phyloP scores from a whole-genome alignment of 2,113 vertebrate genomes.

The Amblyopsis rosae region DNA sequence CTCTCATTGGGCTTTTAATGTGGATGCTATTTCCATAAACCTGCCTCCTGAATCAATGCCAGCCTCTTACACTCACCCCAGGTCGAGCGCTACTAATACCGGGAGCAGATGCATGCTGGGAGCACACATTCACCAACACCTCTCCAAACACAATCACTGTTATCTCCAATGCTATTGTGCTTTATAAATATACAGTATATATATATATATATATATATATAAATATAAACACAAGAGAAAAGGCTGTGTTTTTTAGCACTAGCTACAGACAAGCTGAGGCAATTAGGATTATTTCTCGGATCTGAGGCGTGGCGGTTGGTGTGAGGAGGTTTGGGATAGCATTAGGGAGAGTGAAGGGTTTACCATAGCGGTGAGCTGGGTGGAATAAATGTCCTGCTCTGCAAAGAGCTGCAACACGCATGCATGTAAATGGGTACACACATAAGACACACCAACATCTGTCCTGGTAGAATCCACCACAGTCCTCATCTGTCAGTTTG shows the following conservation, averaged over 20 bases:
- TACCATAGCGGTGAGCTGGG: conserved; percentile 64
- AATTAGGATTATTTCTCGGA: conserved; percentile 60
- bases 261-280: conserved; percentile 43
- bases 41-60: conserved; percentile 72
- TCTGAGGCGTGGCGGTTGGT: conserved; percentile 18
- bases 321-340: conserved; percentile 11
- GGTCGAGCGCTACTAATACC: conserved; percentile 60
- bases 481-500: conserved; percentile 1
- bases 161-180: conserved; percentile 52
- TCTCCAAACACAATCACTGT: conserved; percentile 58
- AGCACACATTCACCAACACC: conserved; percentile 53
- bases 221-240: too few relatives aligned
- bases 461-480: conserved; percentile 15
- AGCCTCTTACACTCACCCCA: conserved; percentile 56
- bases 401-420: conserved; percentile 45
- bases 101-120: conserved; percentile 59
- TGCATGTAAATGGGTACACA: conserved; percentile 5
- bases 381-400: conserved; percentile 60
- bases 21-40: conserved; percentile 72
- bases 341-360: conserved; percentile 55
- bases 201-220: too few relatives aligned
- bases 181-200: too few relatives aligned
- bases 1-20: conserved; percentile 72
- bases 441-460: conserved; percentile 8
- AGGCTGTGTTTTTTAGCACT: conserved; percentile 37